Conservation (phyloP, 2,888 invertebrate genomes). For the Chorisops tibialis region DNA sequence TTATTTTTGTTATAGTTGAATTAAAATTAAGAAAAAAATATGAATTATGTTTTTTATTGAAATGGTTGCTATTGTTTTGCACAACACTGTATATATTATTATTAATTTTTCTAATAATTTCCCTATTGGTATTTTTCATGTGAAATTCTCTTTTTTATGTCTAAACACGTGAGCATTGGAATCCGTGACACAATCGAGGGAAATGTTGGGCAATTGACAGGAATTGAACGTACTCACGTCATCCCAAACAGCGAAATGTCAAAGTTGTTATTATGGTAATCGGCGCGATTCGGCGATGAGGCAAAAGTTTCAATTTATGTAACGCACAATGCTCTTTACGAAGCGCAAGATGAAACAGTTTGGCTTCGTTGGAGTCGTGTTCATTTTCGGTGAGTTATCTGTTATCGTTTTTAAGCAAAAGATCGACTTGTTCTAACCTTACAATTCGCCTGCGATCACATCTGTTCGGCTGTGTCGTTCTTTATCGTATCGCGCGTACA, state of each 20-base stretch:
- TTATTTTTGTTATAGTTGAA: too few species aligned
- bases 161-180: too few species aligned
- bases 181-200: too few species aligned
- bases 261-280: conserved; percentile 24
- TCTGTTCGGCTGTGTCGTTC: neutral
- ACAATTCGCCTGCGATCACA: neutral
- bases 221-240: too few species aligned
- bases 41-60: too few species aligned
- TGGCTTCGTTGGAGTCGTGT: conserved; percentile 35
- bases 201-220: too few species aligned
- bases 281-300: conserved; percentile 9
- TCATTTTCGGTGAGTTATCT: conserved; percentile 31
- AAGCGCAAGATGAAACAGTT: conserved; percentile 43
- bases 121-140: too few species aligned
- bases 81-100: too few species aligned
- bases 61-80: too few species aligned
- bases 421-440: neutral
- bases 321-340: conserved; percentile 38
- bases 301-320: conserved; percentile 1
- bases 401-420: neutral
- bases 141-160: too few species aligned
- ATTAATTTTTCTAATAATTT: too few species aligned
- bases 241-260: conserved; percentile 7
- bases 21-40: too few species aligned
- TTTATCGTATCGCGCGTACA: neutral